These are phyloP conservation scores for Diarsia rubi DNA, from an alignment of 2,888 invertebrate species.

Conservation along the genomic window DNA sequence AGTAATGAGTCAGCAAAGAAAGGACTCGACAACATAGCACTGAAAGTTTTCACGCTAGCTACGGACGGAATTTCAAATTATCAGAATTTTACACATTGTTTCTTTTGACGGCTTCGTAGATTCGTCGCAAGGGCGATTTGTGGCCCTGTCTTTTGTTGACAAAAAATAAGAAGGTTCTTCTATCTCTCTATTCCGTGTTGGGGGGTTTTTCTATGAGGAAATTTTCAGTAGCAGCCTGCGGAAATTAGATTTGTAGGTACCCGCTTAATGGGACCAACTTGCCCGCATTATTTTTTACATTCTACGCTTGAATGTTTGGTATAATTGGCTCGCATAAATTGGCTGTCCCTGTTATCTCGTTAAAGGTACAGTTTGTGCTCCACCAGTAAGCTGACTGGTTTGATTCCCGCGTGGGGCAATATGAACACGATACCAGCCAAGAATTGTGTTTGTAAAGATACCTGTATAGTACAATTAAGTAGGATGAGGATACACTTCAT, in stretches of 20 bases:
- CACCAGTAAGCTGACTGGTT: background rate
- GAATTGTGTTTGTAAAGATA: background rate
- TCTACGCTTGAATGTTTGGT: background rate
- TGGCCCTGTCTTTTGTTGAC: background rate
- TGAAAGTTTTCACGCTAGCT: background rate
- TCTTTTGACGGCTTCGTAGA: background rate
- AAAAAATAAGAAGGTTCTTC: background rate
- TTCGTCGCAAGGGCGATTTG: background rate
- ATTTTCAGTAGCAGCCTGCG: background rate
- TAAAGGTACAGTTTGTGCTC: background rate
- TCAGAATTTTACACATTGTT: background rate
- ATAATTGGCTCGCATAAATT: background rate
- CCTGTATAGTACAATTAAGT: background rate
- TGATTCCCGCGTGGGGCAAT: background rate
- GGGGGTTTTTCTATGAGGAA: background rate
- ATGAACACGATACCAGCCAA: background rate
- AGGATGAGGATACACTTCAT: background rate
- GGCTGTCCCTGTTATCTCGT: background rate
- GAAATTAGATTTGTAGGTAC: background rate
- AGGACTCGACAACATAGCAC: conserved; percentile 7
- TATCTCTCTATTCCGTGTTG: background rate
- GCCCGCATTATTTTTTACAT: background rate
- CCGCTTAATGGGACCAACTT: background rate
- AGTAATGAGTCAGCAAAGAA: conserved; percentile 34
- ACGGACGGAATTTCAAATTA: background rate